A percentile compares a stretch with the other conserved stretches of the same genome.
These are phyloP conservation scores for Lucifuga dentata DNA, from an alignment of 2,113 vertebrate species.

Conservation along the genomic window DNA sequence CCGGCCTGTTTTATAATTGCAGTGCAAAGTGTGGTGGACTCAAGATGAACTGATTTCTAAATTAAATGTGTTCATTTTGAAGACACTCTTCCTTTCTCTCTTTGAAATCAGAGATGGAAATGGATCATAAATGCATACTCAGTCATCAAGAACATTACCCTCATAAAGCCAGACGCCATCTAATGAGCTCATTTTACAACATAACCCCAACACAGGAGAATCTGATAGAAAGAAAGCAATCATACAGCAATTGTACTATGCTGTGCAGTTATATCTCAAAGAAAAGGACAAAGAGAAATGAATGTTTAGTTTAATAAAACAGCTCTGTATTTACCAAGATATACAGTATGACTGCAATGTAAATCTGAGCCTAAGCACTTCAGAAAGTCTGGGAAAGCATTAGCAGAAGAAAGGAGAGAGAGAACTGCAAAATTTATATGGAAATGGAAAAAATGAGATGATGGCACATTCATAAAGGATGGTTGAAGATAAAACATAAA, in stretches of 20 bases:
- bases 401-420: slow-evolving; percentile 1
- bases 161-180: neutral
- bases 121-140: neutral
- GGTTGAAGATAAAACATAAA: slow-evolving; percentile 39
- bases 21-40: too few species aligned
- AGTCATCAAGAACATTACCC: slow-evolving; percentile 1
- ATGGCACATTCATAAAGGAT: slow-evolving; percentile 24
- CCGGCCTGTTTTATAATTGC: too few species aligned
- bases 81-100: neutral
- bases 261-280: slow-evolving; percentile 24
- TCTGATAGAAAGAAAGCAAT: slow-evolving; percentile 23
- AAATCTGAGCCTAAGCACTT: slow-evolving; percentile 21
- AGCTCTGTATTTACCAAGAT: slow-evolving; percentile 41
- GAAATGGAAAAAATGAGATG: slow-evolving; percentile 3
- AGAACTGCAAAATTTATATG: neutral
- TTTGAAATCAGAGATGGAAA: too few species aligned
- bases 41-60: neutral
- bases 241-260: slow-evolving; percentile 1
- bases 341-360: slow-evolving; percentile 50
- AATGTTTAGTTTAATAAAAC: slow-evolving; percentile 17
- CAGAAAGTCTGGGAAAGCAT: neutral
- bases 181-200: neutral
- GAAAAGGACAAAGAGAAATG: neutral
- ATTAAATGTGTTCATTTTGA: too few species aligned
- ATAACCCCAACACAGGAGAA: slow-evolving; percentile 1